A percentile compares a stretch with the other conserved stretches of the same genome.
Conservation (phyloP, 2,797 vertebrate species). For the Sorex maritimensis region DNA sequence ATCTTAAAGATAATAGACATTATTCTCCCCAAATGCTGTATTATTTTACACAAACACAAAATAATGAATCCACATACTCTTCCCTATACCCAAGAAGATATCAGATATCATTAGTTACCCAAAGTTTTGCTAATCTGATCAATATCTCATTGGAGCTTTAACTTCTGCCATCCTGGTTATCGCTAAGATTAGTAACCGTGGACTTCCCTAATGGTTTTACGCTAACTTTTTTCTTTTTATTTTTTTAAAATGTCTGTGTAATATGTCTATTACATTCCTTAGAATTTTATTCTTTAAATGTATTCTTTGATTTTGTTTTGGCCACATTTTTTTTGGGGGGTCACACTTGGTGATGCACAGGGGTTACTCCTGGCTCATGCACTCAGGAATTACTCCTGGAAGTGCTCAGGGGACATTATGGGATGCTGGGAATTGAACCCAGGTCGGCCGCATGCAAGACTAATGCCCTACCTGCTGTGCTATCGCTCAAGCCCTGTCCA, state of each 20-base stretch:
- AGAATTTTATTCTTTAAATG: neutral
- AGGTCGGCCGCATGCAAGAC: too few species aligned
- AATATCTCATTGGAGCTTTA: constrained; percentile 1
- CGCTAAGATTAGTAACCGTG: constrained; percentile 3
- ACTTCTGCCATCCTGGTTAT: constrained; percentile 16
- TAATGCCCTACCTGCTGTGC: too few species aligned
- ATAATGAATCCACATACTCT: neutral
- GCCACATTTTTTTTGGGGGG: neutral
- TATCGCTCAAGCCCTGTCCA: too few species aligned
- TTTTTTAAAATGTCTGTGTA: constrained; percentile 8
- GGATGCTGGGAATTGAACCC: too few species aligned
- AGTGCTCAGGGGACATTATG: too few species aligned
- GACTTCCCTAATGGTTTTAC: constrained; percentile 20
- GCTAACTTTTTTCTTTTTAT: neutral
- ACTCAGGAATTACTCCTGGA: too few species aligned
- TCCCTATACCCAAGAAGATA: neutral
- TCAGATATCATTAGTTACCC: neutral
- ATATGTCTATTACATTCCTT: constrained; percentile 35
- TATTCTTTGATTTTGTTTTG: constrained; percentile 22
- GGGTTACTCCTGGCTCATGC: too few species aligned
- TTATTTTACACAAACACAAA: neutral
- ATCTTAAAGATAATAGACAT: constrained; percentile 32
- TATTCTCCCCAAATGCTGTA: neutral
- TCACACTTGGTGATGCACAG: too few species aligned
- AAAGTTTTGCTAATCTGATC: neutral